phyloP scores from a whole-genome alignment of 1,140 invertebrate species.

The Armadillidium nasatum region DNA sequence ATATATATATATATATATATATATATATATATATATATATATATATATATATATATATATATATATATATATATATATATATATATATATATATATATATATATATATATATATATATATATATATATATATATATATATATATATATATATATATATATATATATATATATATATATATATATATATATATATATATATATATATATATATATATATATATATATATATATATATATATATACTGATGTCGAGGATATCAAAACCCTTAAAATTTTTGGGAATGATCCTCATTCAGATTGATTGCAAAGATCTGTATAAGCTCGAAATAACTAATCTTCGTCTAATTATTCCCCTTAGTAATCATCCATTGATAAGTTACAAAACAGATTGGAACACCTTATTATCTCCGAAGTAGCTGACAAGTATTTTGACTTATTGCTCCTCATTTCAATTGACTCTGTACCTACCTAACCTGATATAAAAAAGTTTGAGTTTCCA shows the following conservation, averaged over 20 bases:
- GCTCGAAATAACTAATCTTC: too few relatives aligned
- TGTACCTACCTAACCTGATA: too few relatives aligned
- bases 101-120: slow-evolving; percentile 13
- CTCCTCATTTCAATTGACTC: too few relatives aligned
- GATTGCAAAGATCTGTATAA: too few relatives aligned
- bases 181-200: slow-evolving; percentile 25
- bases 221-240: slow-evolving; percentile 17
- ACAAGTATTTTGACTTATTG: too few relatives aligned
- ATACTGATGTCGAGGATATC: not conserved
- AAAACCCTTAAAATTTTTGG: too few relatives aligned
- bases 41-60: slow-evolving; percentile 1
- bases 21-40: slow-evolving; percentile 3
- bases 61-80: not conserved
- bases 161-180: slow-evolving; percentile 7
- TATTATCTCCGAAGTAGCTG: too few relatives aligned
- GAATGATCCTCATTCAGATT: too few relatives aligned
- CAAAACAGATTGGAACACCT: too few relatives aligned
- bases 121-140: not conserved
- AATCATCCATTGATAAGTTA: too few relatives aligned
- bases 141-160: slow-evolving; percentile 10
- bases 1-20: not conserved
- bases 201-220: slow-evolving; percentile 6
- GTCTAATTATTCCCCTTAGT: too few relatives aligned
- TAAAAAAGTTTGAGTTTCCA: too few relatives aligned
- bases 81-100: slow-evolving; percentile 16